Evolutionary conservation across 2,113 vertebrate species (phyloP).

Genomic region (Chroicocephalus ridibundus): DNA sequence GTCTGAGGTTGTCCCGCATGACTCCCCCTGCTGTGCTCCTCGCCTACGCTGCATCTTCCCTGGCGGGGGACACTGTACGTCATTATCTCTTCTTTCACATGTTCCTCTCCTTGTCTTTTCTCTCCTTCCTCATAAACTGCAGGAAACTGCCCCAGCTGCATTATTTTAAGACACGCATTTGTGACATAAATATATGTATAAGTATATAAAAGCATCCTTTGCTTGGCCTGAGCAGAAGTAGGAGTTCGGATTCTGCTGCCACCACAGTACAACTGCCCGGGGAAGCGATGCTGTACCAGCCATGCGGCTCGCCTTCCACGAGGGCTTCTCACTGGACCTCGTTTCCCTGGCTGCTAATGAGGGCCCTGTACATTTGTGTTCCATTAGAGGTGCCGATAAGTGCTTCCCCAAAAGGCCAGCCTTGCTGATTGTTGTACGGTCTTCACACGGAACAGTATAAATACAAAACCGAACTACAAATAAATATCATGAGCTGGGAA

Average conservation of each 20-base stretch:
- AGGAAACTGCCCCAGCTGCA: not conserved
- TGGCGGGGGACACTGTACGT: fast-evolving
- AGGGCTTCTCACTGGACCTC: not conserved
- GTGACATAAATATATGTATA: not conserved
- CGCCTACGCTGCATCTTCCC: fast-evolving
- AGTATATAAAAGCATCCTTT: not conserved
- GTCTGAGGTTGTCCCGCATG: not conserved
- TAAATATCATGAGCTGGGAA: not conserved
- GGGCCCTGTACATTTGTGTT: not conserved
- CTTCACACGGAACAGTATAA: not conserved
- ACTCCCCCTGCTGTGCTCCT: not conserved
- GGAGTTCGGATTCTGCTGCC: not conserved
- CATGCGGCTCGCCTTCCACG: fast-evolving
- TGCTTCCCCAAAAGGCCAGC: not conserved
- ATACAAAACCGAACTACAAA: not conserved
- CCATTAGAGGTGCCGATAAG: not conserved
- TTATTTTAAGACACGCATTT: not conserved
- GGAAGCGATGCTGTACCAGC: not conserved
- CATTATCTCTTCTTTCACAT: not conserved
- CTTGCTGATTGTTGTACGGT: not conserved
- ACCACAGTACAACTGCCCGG: not conserved
- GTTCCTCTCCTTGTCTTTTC: not conserved
- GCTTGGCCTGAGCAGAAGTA: not conserved
- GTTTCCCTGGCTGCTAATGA: fast-evolving
- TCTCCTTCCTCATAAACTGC: not conserved